Percentiles rank a stretch among this genome's conserved stretches.
Conservation (phyloP, 2,888 invertebrate species). For the Tetheella fluctuosa region DNA sequence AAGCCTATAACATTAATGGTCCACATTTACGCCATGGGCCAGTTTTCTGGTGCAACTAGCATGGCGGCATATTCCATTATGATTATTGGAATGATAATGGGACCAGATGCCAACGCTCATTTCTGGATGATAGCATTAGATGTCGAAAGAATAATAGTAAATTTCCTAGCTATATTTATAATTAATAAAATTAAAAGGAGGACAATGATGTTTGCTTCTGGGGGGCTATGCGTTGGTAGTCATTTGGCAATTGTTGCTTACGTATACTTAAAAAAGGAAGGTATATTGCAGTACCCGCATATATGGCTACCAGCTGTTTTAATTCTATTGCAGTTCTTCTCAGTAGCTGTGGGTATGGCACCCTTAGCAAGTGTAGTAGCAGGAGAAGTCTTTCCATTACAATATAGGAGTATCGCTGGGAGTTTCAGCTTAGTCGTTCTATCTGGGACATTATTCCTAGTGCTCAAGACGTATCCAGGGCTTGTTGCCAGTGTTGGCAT, state of each 20-base stretch:
- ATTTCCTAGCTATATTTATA: constrained; percentile 81
- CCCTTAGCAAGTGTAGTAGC: constrained; percentile 87
- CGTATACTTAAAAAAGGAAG: constrained; percentile 49
- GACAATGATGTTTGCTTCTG: constrained; percentile 81
- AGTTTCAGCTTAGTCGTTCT: constrained; percentile 82
- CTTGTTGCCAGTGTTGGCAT: constrained; percentile 75
- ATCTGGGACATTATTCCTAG: constrained; percentile 82
- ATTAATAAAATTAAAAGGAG: constrained; percentile 83
- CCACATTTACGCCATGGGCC: constrained; percentile 83
- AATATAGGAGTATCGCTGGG: constrained; percentile 83
- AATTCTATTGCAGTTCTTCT: constrained; percentile 77
- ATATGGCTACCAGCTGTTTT: constrained; percentile 70
- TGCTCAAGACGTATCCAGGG: constrained; percentile 84
- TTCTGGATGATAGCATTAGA: constrained; percentile 86
- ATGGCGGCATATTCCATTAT: constrained; percentile 86
- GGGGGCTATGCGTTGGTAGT: constrained; percentile 77
- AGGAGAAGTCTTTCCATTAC: constrained; percentile 86
- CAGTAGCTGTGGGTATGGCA: constrained; percentile 80
- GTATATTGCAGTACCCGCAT: constrained; percentile 43
- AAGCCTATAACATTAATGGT: constrained; percentile 83
- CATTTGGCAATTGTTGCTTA: constrained; percentile 76
- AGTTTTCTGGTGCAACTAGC: constrained; percentile 86
- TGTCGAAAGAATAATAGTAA: constrained; percentile 80
- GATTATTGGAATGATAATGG: constrained; percentile 80
- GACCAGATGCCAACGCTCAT: constrained; percentile 82